Percentiles rank a stretch among this genome's conserved stretches.
Conservation (phyloP, 2,888 invertebrate species). For the Diarsia mendica region DNA sequence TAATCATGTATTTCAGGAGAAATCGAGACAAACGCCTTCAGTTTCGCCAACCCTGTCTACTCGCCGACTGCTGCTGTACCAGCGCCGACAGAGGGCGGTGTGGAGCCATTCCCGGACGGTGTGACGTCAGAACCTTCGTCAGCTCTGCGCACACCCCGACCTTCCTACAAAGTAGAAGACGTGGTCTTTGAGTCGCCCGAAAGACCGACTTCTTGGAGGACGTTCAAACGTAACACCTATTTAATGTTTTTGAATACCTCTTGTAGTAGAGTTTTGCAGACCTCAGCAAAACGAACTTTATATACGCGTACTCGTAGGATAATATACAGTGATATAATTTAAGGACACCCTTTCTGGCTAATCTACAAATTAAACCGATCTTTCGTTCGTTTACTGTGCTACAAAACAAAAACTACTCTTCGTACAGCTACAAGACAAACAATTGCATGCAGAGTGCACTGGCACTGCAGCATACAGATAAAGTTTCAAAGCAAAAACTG, state of each 20-base stretch:
- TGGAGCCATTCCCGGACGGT: conserved; percentile 65
- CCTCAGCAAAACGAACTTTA: neutral
- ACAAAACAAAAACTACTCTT: neutral
- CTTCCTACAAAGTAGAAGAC: conserved; percentile 94
- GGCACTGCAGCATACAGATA: too few relatives aligned
- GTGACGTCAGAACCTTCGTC: conserved; percentile 73
- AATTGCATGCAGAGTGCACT: neutral
- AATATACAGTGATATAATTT: neutral
- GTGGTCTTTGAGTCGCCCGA: conserved; percentile 92
- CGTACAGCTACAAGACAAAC: neutral
- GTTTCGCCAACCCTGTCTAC: conserved; percentile 96
- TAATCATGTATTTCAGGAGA: conserved; percentile 74
- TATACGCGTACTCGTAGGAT: neutral
- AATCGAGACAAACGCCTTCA: conserved; percentile 91
- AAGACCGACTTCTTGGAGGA: conserved; percentile 85
- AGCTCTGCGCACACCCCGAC: conserved; percentile 84
- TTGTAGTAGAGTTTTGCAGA: neutral
- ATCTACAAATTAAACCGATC: neutral
- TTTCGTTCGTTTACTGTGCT: neutral
- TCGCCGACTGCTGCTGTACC: conserved; percentile 91
- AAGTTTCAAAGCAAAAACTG: neutral
- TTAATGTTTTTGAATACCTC: neutral
- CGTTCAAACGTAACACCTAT: conserved; percentile 81
- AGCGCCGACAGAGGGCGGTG: conserved; percentile 63
- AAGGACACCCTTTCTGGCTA: neutral